Conservation (phyloP, 2,888 invertebrate species). For the Choristoneura rosaceana region DNA sequence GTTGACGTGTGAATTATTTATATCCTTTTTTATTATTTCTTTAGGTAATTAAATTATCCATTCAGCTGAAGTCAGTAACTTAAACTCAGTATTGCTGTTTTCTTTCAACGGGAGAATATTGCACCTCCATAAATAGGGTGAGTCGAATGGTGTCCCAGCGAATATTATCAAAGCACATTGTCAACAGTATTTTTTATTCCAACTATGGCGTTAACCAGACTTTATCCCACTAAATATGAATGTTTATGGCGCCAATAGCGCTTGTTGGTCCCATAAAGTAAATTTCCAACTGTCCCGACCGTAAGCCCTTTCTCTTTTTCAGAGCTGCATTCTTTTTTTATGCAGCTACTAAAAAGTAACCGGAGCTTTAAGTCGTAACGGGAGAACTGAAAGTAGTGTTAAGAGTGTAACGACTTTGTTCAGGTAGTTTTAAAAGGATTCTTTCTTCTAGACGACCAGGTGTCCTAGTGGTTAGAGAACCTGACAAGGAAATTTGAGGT, state of each 20-base stretch:
- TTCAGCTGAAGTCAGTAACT: no score
- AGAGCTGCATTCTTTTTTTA: slow-evolving; percentile 48
- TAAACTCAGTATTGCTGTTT: not conserved
- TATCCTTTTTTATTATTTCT: no score
- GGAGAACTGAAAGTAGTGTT: slow-evolving; percentile 20
- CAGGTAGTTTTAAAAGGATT: not conserved
- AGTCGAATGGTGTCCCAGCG: not conserved
- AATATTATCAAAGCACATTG: slow-evolving; percentile 1
- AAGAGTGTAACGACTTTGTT: slow-evolving; percentile 9
- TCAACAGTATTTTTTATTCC: slow-evolving; percentile 13
- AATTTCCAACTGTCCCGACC: slow-evolving; percentile 62
- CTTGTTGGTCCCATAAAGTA: slow-evolving; percentile 67
- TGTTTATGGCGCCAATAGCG: slow-evolving; percentile 71
- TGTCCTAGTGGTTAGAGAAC: no score
- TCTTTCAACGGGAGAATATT: not conserved
- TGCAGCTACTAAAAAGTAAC: slow-evolving; percentile 40
- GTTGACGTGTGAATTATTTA: no score
- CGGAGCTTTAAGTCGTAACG: slow-evolving; percentile 23
- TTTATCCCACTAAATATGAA: slow-evolving; percentile 59
- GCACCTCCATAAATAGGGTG: not conserved
- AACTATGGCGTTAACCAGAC: slow-evolving; percentile 15
- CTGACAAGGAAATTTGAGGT: no score
- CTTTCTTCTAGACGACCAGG: no score
- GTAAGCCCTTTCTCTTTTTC: slow-evolving; percentile 64
- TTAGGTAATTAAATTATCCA: no score